phyloP scores from a whole-genome alignment of 2,888 invertebrate species.

The Micoletzkya japonica region DNA sequence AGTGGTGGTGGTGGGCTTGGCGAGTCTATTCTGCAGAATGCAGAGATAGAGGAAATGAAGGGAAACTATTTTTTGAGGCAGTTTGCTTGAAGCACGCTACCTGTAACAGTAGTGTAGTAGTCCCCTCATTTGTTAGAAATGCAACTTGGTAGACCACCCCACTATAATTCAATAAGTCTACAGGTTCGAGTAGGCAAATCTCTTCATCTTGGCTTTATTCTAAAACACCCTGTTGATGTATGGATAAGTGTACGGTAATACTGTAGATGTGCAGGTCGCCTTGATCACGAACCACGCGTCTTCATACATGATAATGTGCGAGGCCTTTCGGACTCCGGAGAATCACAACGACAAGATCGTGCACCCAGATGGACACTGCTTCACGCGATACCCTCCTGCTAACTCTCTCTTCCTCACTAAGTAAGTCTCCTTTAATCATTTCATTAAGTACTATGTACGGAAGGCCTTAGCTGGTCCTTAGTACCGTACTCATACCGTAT shows the following conservation, averaged over 20 bases:
- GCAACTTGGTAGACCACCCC: too few species aligned
- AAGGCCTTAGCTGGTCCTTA: background rate
- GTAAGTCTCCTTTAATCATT: slow-evolving; percentile 23
- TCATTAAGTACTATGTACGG: background rate
- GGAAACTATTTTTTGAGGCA: background rate
- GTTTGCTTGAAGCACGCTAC: too few species aligned
- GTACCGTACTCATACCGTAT: background rate
- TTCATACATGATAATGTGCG: slow-evolving; percentile 63
- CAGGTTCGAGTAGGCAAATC: too few species aligned
- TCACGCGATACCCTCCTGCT: slow-evolving; percentile 29
- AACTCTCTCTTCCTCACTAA: slow-evolving; percentile 29
- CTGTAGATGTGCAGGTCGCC: slow-evolving; percentile 57
- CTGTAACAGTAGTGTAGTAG: too few species aligned
- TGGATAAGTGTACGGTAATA: too few species aligned
- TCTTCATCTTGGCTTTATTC: too few species aligned
- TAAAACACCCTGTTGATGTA: too few species aligned
- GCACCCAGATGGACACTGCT: slow-evolving; percentile 35
- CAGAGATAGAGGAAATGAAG: background rate
- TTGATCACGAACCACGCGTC: slow-evolving; percentile 62
- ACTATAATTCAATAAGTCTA: too few species aligned
- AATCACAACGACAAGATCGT: slow-evolving; percentile 38
- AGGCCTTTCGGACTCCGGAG: slow-evolving; percentile 62
- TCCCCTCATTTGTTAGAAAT: too few species aligned
- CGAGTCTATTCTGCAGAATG: background rate
- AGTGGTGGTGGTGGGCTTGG: background rate